Evolutionary conservation across 92 coral and sea anemone genomes (phyloP), one percentile per base, ranked within the genome.

Genomic region (Porites evermanni): DNA sequence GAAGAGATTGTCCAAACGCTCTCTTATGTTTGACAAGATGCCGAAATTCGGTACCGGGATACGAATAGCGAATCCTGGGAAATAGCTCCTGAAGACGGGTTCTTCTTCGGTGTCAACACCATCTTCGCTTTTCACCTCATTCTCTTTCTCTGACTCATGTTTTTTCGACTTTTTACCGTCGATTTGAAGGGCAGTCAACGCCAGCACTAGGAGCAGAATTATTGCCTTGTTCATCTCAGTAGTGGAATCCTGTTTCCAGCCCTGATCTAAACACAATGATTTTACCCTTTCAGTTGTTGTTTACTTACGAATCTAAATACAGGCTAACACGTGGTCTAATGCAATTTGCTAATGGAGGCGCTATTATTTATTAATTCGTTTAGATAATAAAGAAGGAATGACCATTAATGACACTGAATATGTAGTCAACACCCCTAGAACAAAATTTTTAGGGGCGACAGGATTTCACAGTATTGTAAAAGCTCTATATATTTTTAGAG

Each of bases 51-150:
- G 82, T 54, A 94, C 73, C 13, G 98, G 98, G 29, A 94, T 85
- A 24, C 95, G 94, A 66, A 94, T 85, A 20, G 98, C 96, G 38
- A 94, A 84, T 2, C 92, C 96, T 8, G 95, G 92, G 56, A 93
- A 84, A 61, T 61, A 83, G 84, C 52, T 32, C n/a, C 53, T 70
- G n/a, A 75, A 52, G 2, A 32, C 79, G 1, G 90, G 80, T 61
- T 63, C 92, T 6, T 80, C 84, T 79, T 92, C 89, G 67, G 66
- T 14, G 6, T 60, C 79, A 26, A 59, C 72, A 17, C 60, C 38
- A 16, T 72, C 88, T 17, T 87, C 53, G 77, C 54, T 63, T n/a
- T 70, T 68, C 26, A 64, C 79, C 50, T 79, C 77, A 44, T 65
- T 79, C 53, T 64, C 85, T 13, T 75, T 47, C 12, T 75, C 56